Conservation (phyloP, 2,888 invertebrate genomes). For the Yponomeuta plumbellus region DNA sequence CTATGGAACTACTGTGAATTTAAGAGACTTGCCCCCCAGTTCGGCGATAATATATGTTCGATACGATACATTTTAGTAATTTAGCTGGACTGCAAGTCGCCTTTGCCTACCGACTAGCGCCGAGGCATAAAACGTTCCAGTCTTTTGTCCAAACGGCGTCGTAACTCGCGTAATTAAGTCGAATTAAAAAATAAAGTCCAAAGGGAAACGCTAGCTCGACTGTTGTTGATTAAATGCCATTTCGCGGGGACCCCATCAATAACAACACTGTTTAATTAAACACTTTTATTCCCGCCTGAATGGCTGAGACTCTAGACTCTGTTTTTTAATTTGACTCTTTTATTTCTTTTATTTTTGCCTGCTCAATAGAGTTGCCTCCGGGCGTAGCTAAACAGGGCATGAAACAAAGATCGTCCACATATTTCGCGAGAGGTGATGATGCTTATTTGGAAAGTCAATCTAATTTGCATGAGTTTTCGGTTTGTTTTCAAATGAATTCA, state of each 20-base stretch:
- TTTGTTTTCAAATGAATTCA: constrained; percentile 6
- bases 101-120: constrained; percentile 45
- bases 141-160: constrained; percentile 46
- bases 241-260: constrained; percentile 71
- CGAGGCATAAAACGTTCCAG: constrained; percentile 51
- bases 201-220: constrained; percentile 29
- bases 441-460: constrained; percentile 7
- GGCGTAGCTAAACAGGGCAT: constrained; percentile 37
- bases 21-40: neutral
- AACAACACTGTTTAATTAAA: constrained; percentile 72
- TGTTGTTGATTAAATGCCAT: constrained; percentile 72
- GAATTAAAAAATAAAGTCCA: constrained; percentile 70
- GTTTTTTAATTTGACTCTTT: constrained; percentile 54
- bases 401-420: constrained; percentile 38
- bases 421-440: constrained; percentile 19
- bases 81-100: constrained; percentile 37
- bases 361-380: constrained; percentile 44
- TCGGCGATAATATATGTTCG: neutral
- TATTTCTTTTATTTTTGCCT: constrained; percentile 45
- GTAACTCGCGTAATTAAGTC: constrained; percentile 70
- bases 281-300: constrained; percentile 69
- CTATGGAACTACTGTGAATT: no score
- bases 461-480: constrained; percentile 5
- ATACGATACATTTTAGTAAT: constrained; percentile 36
- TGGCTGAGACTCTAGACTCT: constrained; percentile 51